These are phyloP conservation scores for Metacarcinus magister DNA, from an alignment of 2,888 invertebrate species.

Conservation along the genomic window DNA sequence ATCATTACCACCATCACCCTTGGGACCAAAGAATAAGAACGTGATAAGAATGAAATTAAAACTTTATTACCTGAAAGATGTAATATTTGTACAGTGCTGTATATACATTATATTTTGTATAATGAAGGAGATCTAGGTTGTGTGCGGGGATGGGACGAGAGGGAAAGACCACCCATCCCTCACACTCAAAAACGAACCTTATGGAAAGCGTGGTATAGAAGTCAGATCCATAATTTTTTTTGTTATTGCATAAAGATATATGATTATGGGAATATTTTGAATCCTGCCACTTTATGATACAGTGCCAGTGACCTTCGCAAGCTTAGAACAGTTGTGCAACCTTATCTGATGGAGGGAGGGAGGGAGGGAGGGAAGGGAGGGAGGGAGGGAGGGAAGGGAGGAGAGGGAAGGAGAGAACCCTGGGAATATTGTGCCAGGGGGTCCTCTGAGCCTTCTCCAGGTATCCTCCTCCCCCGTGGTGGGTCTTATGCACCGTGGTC, in stretches of 20 bases:
- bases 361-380: neutral
- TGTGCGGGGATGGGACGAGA: slow-evolving; percentile 62
- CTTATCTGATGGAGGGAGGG: slow-evolving; percentile 62
- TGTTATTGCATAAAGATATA: slow-evolving; percentile 77
- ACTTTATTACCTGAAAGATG: slow-evolving; percentile 80
- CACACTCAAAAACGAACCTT: slow-evolving; percentile 60
- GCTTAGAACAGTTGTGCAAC: slow-evolving; percentile 64
- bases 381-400: neutral
- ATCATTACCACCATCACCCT: neutral
- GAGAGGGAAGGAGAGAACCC: neutral
- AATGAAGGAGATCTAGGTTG: slow-evolving; percentile 69
- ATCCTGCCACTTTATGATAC: slow-evolving; percentile 73
- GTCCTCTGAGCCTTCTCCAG: neutral
- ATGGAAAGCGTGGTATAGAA: slow-evolving; percentile 67
- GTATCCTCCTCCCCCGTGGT: neutral
- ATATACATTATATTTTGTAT: slow-evolving; percentile 77
- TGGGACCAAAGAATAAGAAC: neutral
- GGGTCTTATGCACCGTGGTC: neutral
- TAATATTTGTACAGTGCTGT: slow-evolving; percentile 80
- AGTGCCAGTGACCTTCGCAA: slow-evolving; percentile 70
- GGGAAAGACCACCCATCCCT: slow-evolving; percentile 30
- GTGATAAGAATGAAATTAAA: slow-evolving; percentile 79
- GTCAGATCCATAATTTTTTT: slow-evolving; percentile 70
- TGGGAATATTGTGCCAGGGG: neutral
- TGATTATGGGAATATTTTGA: slow-evolving; percentile 76